Evolutionary conservation across 2,797 vertebrate genomes (phyloP).

Genomic region (Trachops cirrhosus): DNA sequence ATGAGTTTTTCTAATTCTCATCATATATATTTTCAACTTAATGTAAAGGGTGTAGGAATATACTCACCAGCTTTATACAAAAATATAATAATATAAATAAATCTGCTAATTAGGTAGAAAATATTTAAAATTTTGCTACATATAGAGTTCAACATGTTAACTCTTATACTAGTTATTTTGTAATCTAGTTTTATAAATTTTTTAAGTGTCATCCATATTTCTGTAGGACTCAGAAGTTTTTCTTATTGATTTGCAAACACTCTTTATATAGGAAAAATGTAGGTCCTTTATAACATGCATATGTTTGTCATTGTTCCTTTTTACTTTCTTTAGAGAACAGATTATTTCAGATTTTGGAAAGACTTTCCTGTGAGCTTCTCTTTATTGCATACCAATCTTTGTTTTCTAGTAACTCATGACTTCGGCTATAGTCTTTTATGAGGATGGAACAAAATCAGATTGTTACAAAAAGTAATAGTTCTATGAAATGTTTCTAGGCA

Average conservation of each 20-base stretch:
- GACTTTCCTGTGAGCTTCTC: not conserved
- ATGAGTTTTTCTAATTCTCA: not conserved
- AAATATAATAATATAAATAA: not conserved
- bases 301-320: not conserved
- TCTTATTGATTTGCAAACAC: not conserved
- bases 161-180: not conserved
- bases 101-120: not conserved
- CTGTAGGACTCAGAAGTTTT: not conserved
- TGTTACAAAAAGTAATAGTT: not conserved
- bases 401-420: not conserved
- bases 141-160: not conserved
- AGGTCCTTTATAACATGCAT: not conserved
- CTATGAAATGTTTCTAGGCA: not conserved
- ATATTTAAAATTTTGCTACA: not conserved
- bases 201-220: not conserved
- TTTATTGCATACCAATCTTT: not conserved
- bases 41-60: not conserved
- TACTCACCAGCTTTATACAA: not conserved
- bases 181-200: not conserved
- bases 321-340: not conserved
- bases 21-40: not conserved
- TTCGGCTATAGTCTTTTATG: not conserved
- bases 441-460: not conserved
- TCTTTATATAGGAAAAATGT: not conserved
- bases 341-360: not conserved